Base-by-base conservation (phyloP, 2,888 invertebrate genomes). In the Nezara viridula region DNA sequence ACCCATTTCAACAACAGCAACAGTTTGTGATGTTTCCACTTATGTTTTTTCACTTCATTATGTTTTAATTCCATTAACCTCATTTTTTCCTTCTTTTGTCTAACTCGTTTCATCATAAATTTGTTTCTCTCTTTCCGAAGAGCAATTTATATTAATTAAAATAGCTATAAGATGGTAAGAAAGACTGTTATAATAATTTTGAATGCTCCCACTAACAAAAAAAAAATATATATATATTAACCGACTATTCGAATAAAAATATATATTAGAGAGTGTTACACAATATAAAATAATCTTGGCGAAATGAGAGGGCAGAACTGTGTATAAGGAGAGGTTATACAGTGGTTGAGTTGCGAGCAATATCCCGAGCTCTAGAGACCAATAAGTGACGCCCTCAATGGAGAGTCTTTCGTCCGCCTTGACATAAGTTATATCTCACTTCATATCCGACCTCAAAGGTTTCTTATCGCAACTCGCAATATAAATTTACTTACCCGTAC, bases 371-470 rank as follows among this genome's bases (percentile, higher is more conserved):
- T 60, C 27, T 27, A 2, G 60, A 16, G 27, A 27, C 27, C 60
- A 60, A 60, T 60, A 60, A 60, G 60, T 60, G 60, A 27, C 27
- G 12, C 14, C 27, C 27, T 60, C 60, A 60, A 60, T 60, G 60
- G 60, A 60, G 60, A 60, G 60, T n/a, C 55, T 60, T 60, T 60
- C 60, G 60, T 60, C 60, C 60, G 7, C 27, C 60, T 60, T 60
- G 60, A 60, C 60, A 60, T 60, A 60, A 60, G 12, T 60, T 60
- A 60, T 60, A 60, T 60, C 5, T 60, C 60, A 27, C 27, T 9
- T 60, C 27, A 60, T 60, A 60, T 27, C 60, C 10, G 27, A 27
- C 16, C 27, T 14, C 27, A 60, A 14, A 60, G 27, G n/a, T 27
- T 24, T 27, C 14, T 7, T 9, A 27, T 27, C 60, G 2, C 27